Base-by-base conservation (phyloP, 2,888 invertebrate genomes). In the Tenthredo distinguenda region DNA sequence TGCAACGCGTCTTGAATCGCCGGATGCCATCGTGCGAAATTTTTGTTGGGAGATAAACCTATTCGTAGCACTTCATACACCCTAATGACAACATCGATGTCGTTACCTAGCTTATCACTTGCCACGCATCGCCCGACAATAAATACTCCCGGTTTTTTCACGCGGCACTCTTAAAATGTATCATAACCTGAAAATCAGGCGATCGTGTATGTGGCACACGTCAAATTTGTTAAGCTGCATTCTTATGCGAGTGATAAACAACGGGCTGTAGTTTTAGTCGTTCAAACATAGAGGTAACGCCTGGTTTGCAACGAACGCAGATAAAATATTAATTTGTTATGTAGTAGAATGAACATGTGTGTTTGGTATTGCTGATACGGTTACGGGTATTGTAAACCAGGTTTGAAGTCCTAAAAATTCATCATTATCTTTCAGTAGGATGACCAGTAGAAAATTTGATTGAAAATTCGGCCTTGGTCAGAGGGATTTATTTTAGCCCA, bases 1-100 rank as follows among this genome's bases (percentile, higher is more conserved):
- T 15, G 99, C 99, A 79, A 99, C 95, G 94, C 96, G 97, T 90
- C 93, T 94, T 26, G 87, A 84, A 34, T 90, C 87, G 12, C 86
- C 87, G 37, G 88, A 89, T 87, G 90, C 89, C 92, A 92, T 92
- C 82, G 58, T 85, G 40, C 47, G 3, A 55, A 47, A 21, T 34
- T 12, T n/a, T 58, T 15, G 0, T 26, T 2, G 50, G 37, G 18
- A 62, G 15, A 10, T 21, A n/a, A 58, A 43, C 40, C 26, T 40
- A 47, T n/a, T 71, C 65, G 43, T 47, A 34, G 47, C 68, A 83
- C 71, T 83, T 18, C 31, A 18, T 31, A 65, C 68, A 68, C 83
- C 31, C 47, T 4, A 83, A 47, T 71, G 83, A 34, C 31, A 72
- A 47, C 34, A 68, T 68, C 34, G 47, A 47, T 47, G 26, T 26